These are phyloP conservation scores for Elgaria multicarinata DNA, from an alignment of 2,113 vertebrate genomes.

Conservation along the genomic window DNA sequence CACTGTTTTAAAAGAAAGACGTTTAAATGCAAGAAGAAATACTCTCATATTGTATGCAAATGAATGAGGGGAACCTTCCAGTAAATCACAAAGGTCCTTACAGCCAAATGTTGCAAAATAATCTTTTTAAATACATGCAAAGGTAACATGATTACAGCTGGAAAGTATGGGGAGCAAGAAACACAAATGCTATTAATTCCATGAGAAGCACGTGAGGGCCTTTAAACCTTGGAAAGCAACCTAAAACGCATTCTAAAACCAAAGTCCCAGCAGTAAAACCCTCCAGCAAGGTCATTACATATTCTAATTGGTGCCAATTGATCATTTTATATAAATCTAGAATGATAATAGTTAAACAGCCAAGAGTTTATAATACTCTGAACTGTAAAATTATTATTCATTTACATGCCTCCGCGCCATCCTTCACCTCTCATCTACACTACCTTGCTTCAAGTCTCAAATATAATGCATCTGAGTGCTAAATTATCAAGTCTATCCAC, in stretches of 20 bases:
- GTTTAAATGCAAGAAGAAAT: conserved; percentile 8
- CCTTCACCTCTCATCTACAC: background rate
- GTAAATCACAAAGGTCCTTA: conserved; percentile 19
- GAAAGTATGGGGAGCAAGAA: conserved; percentile 24
- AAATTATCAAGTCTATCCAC: background rate
- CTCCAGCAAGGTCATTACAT: conserved; percentile 17
- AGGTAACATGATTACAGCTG: conserved; percentile 7
- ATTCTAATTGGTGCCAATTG: conserved; percentile 13
- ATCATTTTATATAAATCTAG: conserved; percentile 20
- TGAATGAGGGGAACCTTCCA: conserved; percentile 8
- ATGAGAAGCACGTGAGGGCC: conserved; percentile 19
- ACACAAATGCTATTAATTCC: conserved; percentile 25
- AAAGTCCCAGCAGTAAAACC: conserved; percentile 15
- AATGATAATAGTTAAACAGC: conserved; percentile 6
- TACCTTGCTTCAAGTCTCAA: background rate
- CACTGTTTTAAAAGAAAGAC: background rate
- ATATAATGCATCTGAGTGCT: background rate
- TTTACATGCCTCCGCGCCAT: background rate
- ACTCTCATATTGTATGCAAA: conserved; percentile 28
- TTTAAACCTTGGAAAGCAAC: conserved; percentile 49
- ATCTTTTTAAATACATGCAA: conserved; percentile 32
- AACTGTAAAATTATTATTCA: conserved; percentile 4
- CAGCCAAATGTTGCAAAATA: conserved; percentile 30
- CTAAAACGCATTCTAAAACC: conserved; percentile 40
- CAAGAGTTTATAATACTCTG: conserved; percentile 12